Evolutionary conservation across 1,140 invertebrate species (phyloP), one percentile per base, ranked within the genome.

Genomic region (Idris sp.): DNA sequence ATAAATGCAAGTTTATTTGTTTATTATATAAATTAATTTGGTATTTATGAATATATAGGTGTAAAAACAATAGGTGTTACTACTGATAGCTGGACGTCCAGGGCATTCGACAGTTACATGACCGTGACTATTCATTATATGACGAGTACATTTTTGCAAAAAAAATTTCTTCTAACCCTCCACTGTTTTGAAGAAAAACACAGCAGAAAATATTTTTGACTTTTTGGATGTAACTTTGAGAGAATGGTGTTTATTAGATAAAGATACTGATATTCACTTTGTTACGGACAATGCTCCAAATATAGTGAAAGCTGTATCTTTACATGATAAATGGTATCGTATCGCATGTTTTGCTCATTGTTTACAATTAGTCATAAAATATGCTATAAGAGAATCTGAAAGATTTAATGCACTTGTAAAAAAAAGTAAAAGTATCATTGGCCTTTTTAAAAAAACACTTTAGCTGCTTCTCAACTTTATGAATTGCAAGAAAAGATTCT

Each of bases 21-120:
- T n/a, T n/a, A n/a, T n/a, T 25, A 25, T 4, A 8, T 25, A 3
- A 25, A 8, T 25, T 25, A 25, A 25, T 25, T 25, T 25, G n/a
- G 8, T 25, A 25, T 4, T 8, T 25, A 8, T 25, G 30, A 31
- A 10, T 22, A 2, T 36, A 36, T n/a, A 41, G 38, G 19, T 22
- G 13, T 41, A 2, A 6, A 3, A 11, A 2, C 19, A 41, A 11
- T 19, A 22, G 16, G 2, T 3, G 8, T 41, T 22, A 41, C 38
- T 10, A 41, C 38, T n/a, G 38, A 41, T 22, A 16, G 38, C 4
- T 41, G 38, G 38, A 41, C 38, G 1, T 41, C 38, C 3, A 1
- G 38, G 2, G 19, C 8, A 1, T 6, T 41, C 25, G 16, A 41
- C n/a, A 22, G n/a, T n/a, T 41, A 41, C 19, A 41, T 41, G 2